Percentiles rank a stretch among this genome's conserved stretches.
Conservation (phyloP, 2,888 invertebrate genomes). For the Syrphus vitripennis region DNA sequence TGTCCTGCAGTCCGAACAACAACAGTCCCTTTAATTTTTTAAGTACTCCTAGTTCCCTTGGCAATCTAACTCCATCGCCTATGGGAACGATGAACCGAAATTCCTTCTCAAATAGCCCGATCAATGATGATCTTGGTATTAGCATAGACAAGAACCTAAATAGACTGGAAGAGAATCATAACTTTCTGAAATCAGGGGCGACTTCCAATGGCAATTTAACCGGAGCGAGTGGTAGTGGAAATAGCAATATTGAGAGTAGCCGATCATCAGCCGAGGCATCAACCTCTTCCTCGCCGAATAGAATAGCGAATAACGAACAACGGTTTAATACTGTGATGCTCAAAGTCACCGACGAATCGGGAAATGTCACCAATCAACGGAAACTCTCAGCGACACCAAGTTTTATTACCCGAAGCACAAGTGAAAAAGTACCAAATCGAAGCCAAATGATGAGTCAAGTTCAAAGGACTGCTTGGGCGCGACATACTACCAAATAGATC, state of each 20-base stretch:
- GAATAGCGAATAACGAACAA: slow-evolving; percentile 73
- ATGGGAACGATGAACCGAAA: slow-evolving; percentile 79
- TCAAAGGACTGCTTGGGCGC: slow-evolving; percentile 91
- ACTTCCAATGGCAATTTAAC: slow-evolving; percentile 81
- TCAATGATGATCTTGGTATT: slow-evolving; percentile 77
- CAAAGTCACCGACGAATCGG: slow-evolving; percentile 83
- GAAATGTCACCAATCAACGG: slow-evolving; percentile 81
- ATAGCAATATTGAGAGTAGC: slow-evolving; percentile 77
- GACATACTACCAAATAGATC: slow-evolving; percentile 91
- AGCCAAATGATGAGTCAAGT: slow-evolving; percentile 93
- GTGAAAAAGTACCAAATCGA: slow-evolving; percentile 92
- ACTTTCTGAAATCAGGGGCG: slow-evolving; percentile 86
- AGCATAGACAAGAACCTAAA: slow-evolving; percentile 81
- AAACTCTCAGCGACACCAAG: slow-evolving; percentile 83
- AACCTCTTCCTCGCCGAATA: slow-evolving; percentile 77
- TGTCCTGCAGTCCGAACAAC: slow-evolving; percentile 78
- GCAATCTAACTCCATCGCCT: slow-evolving; percentile 79
- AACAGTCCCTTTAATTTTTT: slow-evolving; percentile 78
- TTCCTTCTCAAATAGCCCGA: slow-evolving; percentile 78
- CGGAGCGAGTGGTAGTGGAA: slow-evolving; percentile 73
- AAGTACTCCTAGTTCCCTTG: slow-evolving; percentile 75
- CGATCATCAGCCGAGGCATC: slow-evolving; percentile 74
- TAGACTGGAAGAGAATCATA: slow-evolving; percentile 82
- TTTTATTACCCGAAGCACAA: slow-evolving; percentile 89
- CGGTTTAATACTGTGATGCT: slow-evolving; percentile 82